phyloP scores from a whole-genome alignment of 2,797 vertebrate species.

The Gila robusta region DNA sequence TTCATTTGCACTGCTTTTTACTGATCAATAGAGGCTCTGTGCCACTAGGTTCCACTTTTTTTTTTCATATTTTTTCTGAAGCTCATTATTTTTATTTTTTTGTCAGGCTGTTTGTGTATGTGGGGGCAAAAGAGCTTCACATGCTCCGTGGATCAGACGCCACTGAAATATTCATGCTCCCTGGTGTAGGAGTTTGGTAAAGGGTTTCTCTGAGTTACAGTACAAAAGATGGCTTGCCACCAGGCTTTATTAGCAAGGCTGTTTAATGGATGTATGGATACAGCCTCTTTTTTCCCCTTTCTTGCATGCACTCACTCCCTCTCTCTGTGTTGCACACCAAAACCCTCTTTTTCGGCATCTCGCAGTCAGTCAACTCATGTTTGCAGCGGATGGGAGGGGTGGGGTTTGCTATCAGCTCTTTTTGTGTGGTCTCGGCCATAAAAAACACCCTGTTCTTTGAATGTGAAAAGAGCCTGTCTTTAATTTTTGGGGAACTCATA shows the following conservation, averaged over 20 bases:
- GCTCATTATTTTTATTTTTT: slow-evolving; percentile 78
- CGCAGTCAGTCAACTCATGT: slow-evolving; percentile 54
- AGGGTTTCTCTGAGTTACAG: slow-evolving; percentile 76
- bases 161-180: slow-evolving; percentile 83
- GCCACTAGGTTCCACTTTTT: slow-evolving; percentile 72
- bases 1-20: slow-evolving; percentile 65
- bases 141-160: slow-evolving; percentile 78
- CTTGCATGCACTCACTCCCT: background rate
- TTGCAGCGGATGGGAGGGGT: slow-evolving; percentile 53
- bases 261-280: slow-evolving; percentile 77
- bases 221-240: slow-evolving; percentile 80
- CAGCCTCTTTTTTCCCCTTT: background rate
- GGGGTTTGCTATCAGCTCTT: slow-evolving; percentile 87
- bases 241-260: slow-evolving; percentile 79
- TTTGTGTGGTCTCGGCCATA: slow-evolving; percentile 96
- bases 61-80: slow-evolving; percentile 75
- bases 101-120: slow-evolving; percentile 72
- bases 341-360: slow-evolving; percentile 17
- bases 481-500: slow-evolving; percentile 95
- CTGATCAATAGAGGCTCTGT: slow-evolving; percentile 81
- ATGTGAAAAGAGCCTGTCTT: slow-evolving; percentile 90
- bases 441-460: slow-evolving; percentile 92
- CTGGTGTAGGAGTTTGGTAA: slow-evolving; percentile 79
- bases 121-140: slow-evolving; percentile 73
- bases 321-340: slow-evolving; percentile 39